Percentiles rank a stretch among this genome's conserved stretches.
Evolutionary conservation across 2,888 invertebrate genomes (phyloP).

Genomic region (Xestia sexstrigata): DNA sequence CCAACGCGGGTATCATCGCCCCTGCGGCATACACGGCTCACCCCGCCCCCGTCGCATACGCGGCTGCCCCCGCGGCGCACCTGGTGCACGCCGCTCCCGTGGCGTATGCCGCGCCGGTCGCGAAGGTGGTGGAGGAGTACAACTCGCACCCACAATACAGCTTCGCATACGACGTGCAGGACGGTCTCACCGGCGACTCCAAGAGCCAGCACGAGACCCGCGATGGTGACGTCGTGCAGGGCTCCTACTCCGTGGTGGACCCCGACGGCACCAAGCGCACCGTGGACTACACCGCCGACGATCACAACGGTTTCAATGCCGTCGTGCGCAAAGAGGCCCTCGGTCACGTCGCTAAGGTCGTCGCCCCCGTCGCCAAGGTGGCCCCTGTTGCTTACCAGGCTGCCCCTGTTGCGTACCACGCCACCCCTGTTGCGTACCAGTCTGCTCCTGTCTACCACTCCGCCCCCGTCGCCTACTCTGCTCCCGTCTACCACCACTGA

Average conservation of each 20-base stretch:
- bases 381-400: slow-evolving; percentile 65
- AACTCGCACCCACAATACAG: slow-evolving; percentile 80
- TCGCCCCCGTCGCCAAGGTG: slow-evolving; percentile 63
- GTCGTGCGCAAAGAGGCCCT: slow-evolving; percentile 85
- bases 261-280: slow-evolving; percentile 87
- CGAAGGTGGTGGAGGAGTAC: slow-evolving; percentile 76
- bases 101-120: slow-evolving; percentile 62
- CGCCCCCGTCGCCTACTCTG: slow-evolving; percentile 71
- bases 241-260: slow-evolving; percentile 87
- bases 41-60: slow-evolving; percentile 72
- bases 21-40: slow-evolving; percentile 77
- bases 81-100: slow-evolving; percentile 70
- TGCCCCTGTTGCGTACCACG: slow-evolving; percentile 71
- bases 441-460: slow-evolving; percentile 58
- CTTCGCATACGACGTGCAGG: slow-evolving; percentile 87
- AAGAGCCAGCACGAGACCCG: slow-evolving; percentile 87
- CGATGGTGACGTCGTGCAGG: slow-evolving; percentile 87
- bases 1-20: slow-evolving; percentile 79
- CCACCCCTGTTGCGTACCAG: slow-evolving; percentile 58
- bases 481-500: slow-evolving; percentile 64
- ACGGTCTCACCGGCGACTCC: slow-evolving; percentile 83
- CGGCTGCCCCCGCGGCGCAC: slow-evolving; percentile 70
- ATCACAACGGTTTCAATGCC: slow-evolving; percentile 88
- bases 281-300: slow-evolving; percentile 88
- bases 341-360: slow-evolving; percentile 76